phyloP scores from a whole-genome alignment of 2,888 invertebrate species.

The Drosophila kambysellisi region DNA sequence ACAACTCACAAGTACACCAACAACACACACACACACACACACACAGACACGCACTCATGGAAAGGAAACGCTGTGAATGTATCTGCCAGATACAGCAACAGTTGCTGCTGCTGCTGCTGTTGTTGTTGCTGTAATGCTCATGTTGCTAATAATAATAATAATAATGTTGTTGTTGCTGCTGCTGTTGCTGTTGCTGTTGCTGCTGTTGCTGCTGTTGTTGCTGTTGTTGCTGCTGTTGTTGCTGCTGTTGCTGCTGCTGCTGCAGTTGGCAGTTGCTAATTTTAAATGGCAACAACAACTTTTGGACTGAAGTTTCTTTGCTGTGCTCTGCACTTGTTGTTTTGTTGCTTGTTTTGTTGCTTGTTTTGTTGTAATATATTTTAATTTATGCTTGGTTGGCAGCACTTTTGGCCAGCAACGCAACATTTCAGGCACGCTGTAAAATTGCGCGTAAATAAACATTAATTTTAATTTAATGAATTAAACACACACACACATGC shows the following conservation, averaged over 20 bases:
- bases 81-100: slow-evolving; percentile 49
- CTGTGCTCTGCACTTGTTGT: slow-evolving; percentile 25
- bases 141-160: slow-evolving; percentile 59
- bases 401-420: slow-evolving; percentile 73
- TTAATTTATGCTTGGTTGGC: slow-evolving; percentile 79
- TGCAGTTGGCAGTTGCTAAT: slow-evolving; percentile 63
- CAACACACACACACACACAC: slow-evolving; percentile 2
- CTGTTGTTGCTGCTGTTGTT: not conserved
- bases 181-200: too few species aligned
- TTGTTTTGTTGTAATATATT: slow-evolving; percentile 61
- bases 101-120: slow-evolving; percentile 21
- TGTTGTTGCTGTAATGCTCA: slow-evolving; percentile 34
- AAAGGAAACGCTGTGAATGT: slow-evolving; percentile 48
- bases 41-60: slow-evolving; percentile 16
- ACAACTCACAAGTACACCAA: slow-evolving; percentile 23
- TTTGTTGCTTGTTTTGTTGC: slow-evolving; percentile 32
- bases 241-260: slow-evolving; percentile 22
- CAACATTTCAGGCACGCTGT: slow-evolving; percentile 65
- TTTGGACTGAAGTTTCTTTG: slow-evolving; percentile 42
- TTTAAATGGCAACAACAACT: slow-evolving; percentile 68
- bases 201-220: slow-evolving; percentile 28
- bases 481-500: slow-evolving; percentile 53
- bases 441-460: slow-evolving; percentile 78
- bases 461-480: slow-evolving; percentile 80
- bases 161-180: slow-evolving; percentile 29